A percentile compares a stretch with the other conserved stretches of the same genome.
These are phyloP conservation scores for Psilopsiagon aymara DNA, from an alignment of 2,113 vertebrate genomes.

Conservation along the genomic window DNA sequence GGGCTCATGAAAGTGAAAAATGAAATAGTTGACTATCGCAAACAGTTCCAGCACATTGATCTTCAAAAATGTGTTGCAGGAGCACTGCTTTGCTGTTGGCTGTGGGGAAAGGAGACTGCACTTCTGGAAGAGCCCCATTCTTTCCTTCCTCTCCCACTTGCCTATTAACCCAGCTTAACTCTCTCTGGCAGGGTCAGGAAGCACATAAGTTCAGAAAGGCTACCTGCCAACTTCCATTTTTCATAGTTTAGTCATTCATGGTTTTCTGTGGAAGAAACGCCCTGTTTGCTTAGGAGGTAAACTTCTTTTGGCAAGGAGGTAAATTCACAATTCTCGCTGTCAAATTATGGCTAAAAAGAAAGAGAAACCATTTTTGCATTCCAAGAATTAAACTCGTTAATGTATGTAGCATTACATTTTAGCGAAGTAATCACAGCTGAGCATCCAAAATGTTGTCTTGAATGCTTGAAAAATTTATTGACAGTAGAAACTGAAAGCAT, in stretches of 20 bases:
- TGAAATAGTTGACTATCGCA: constrained; percentile 54
- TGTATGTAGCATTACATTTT: constrained; percentile 73
- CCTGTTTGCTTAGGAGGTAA: constrained; percentile 64
- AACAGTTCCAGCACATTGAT: constrained; percentile 61
- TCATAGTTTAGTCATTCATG: constrained; percentile 61
- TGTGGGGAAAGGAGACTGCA: not conserved
- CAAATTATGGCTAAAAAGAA: constrained; percentile 71
- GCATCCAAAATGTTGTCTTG: constrained; percentile 68
- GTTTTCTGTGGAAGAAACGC: constrained; percentile 48
- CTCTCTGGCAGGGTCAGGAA: constrained; percentile 49
- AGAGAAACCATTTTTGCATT: constrained; percentile 66
- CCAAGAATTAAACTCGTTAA: constrained; percentile 74
- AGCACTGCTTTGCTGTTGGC: not conserved
- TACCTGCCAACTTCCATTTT: constrained; percentile 61
- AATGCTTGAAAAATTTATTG: constrained; percentile 44
- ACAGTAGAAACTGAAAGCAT: constrained; percentile 36
- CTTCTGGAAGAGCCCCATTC: constrained; percentile 12
- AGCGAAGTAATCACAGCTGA: constrained; percentile 71
- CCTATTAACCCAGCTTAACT: constrained; percentile 41
- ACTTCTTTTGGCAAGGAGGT: constrained; percentile 69
- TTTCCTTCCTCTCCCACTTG: not conserved
- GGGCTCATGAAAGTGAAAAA: constrained; percentile 61
- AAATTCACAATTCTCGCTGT: constrained; percentile 56
- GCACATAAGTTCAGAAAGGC: constrained; percentile 37
- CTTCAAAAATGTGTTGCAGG: constrained; percentile 54